A percentile compares a stretch with the other conserved stretches of the same genome.
Evolutionary conservation across 2,888 invertebrate species (phyloP).

Genomic region (Spodoptera exigua): DNA sequence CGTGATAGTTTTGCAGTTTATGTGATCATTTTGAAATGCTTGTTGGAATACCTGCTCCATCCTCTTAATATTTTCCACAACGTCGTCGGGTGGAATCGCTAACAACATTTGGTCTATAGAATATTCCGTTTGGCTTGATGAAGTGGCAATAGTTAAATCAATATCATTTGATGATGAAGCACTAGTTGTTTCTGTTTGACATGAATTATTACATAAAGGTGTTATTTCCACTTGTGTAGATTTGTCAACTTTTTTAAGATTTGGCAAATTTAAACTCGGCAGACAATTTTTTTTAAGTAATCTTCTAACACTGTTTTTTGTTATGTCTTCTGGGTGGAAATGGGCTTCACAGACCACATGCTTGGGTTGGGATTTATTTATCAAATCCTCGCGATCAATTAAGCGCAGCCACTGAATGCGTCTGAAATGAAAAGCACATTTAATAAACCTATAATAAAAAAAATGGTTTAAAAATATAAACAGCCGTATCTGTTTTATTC

Average conservation of each 20-base stretch:
- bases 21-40: too few species aligned
- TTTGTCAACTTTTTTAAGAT: slow-evolving; percentile 6
- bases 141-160: background rate
- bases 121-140: background rate
- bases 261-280: slow-evolving; percentile 13
- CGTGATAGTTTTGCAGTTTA: too few species aligned
- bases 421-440: slow-evolving; percentile 22
- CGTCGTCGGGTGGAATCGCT: too few species aligned
- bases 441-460: slow-evolving; percentile 7
- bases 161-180: background rate
- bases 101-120: too few species aligned
- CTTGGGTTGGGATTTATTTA: slow-evolving; percentile 10
- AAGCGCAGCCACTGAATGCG: slow-evolving; percentile 16
- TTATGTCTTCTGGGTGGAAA: slow-evolving; percentile 21
- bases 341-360: slow-evolving; percentile 20
- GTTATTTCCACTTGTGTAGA: slow-evolving; percentile 14
- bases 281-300: slow-evolving; percentile 15
- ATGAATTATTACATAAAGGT: background rate
- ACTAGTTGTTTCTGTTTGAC: background rate
- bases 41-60: too few species aligned
- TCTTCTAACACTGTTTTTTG: slow-evolving; percentile 7
- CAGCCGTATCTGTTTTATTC: too few species aligned
- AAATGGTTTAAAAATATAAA: too few species aligned
- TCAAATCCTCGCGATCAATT: slow-evolving; percentile 24
- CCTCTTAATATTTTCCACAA: too few species aligned